Percentiles rank a stretch among this genome's conserved stretches.
phyloP scores from a whole-genome alignment of 2,797 vertebrate genomes.

The Botia kubotai region DNA sequence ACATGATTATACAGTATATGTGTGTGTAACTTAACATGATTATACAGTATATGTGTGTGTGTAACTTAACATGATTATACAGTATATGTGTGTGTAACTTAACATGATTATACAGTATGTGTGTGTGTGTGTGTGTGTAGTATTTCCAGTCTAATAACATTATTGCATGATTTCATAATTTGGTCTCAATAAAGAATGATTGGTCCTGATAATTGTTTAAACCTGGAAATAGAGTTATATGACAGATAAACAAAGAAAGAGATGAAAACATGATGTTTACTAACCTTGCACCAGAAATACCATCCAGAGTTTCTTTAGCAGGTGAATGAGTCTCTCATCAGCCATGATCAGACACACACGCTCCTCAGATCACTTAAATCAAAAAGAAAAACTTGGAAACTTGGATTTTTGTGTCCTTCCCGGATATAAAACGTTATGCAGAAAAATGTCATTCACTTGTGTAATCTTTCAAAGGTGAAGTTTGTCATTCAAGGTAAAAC shows the following conservation, averaged over 20 bases:
- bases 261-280: slow-evolving; percentile 51
- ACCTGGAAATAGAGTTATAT: not conserved
- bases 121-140: no score
- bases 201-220: not conserved
- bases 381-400: not conserved
- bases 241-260: not conserved
- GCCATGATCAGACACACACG: slow-evolving; percentile 64
- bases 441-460: slow-evolving; percentile 29
- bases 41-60: no score
- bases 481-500: slow-evolving; percentile 14
- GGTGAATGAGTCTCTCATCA: slow-evolving; percentile 69
- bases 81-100: no score
- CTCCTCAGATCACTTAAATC: slow-evolving; percentile 32
- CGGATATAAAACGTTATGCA: no score
- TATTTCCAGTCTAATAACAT: not conserved
- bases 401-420: no score
- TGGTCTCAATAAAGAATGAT: not conserved
- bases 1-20: no score
- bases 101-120: no score
- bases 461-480: not conserved
- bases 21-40: no score
- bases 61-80: no score
- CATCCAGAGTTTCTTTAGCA: slow-evolving; percentile 73
- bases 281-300: slow-evolving; percentile 77
- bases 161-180: not conserved